Base-by-base conservation (phyloP, 2,113 vertebrate genomes). In the Vimba vimba region DNA sequence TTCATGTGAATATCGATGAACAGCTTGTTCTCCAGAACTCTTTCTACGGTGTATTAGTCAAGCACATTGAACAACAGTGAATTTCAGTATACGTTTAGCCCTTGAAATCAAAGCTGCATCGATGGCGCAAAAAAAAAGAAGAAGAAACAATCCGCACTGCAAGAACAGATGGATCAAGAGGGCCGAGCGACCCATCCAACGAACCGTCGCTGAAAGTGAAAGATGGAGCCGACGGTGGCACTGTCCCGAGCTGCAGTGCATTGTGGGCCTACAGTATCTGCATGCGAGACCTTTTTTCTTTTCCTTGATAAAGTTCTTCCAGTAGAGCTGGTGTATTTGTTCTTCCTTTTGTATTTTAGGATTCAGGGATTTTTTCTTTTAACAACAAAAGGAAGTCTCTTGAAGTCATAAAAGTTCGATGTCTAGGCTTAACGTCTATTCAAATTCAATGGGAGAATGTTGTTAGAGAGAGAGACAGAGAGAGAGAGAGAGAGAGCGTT, bases 321-420 rank as follows among this genome's bases (percentile, higher is more conserved):
- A 60, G 52, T 60, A n/a, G 77, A 36, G 77, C 50, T 60, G 30
- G 30, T 59, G 36, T 60, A 79, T 79, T 79, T 59, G 77, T 60
- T 79, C 77, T 79, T 60, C 77, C 77, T 79, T 79, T 79, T 75
- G 73, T 75, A 50, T 75, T 21, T 75, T 79, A 79, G 50, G 77
- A 39, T 79, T 79, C 33, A 79, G 77, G 77, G 52, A 39, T 79
- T 27, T 50, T 47, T 74, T 74, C 43, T 74, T 45, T 74, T 47
- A 6, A 8, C 25, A 25, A 45, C 71, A 74, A 74, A 74, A 74
- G 71, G 43, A 74, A 74, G 43, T 74, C 23, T 71, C 68, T 71
- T 71, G 68, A 71, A 57, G 55, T 57, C 55, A 25, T 1, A 47
- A 45, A 74, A 74, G 74, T 25, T 55, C 6, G 74, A 55, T 77